Base-by-base conservation (phyloP, 2,797 vertebrate genomes). In the Bovichtus diacanthus region DNA sequence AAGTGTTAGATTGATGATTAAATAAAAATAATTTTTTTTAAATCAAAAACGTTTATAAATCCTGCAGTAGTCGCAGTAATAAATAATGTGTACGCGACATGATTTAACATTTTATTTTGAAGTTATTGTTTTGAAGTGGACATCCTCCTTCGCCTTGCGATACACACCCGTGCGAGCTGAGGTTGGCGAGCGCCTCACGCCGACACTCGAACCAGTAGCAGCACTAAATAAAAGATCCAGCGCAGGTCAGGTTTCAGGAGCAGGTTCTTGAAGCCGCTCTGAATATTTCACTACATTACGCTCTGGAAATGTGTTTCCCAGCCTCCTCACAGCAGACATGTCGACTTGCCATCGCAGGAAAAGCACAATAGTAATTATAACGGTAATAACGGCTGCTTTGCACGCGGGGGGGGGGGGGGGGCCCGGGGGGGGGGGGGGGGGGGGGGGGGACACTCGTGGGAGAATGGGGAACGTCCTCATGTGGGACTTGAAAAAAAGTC, bases 41-140 rank as follows among this genome's bases (percentile, higher is more conserved):
- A n/a, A n/a, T n/a, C n/a, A n/a, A n/a, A n/a, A 21, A 36, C 36
- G 44, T 65, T 51, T 7, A 27, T 6, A 43, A 46, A 60, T 21
- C 19, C 41, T 55, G 50, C 25, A 34, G 16, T 16, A 7, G 29
- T 29, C 11, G 11, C 21, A 9, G 6, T 61, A 36, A 39, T 5
- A 39, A 41, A 39, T 21, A 3, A 27, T 63, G 23, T 36, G 13
- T 15, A 55, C 0, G 3, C 10, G 55, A 54, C 4, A 21, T 7
- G 9, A 66, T 61, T 51, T 5, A 21, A n/a, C 9, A 38, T 60
- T 64, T 9, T 2, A 6, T 44, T 60, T 53, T 43, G 2, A 29
- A 6, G 50, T 9, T 9, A 4, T 36, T 44, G 49, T 74, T 86
- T 81, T 86, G 81, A 88, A 92, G 89, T 91, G 91, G 87, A 91